These are phyloP conservation scores for Pleuronectes platessa DNA, from an alignment of 2,113 vertebrate species.

Conservation along the genomic window DNA sequence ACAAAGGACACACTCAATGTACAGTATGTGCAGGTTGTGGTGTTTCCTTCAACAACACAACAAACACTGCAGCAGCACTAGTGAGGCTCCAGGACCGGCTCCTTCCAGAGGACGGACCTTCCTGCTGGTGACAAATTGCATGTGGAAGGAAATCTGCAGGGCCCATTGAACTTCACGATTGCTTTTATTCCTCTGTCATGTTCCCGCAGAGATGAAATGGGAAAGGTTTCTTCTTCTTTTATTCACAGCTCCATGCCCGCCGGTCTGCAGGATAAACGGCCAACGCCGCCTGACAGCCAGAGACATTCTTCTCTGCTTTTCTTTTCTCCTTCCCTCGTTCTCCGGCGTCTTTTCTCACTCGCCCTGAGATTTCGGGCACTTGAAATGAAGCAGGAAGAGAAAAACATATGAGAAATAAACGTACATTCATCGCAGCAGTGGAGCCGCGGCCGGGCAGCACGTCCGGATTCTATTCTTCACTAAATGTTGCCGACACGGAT, in stretches of 20 bases:
- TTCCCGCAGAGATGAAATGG: slow-evolving; percentile 74
- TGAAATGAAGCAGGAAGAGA: slow-evolving; percentile 40
- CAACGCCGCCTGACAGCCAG: slow-evolving; percentile 52
- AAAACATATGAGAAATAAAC: slow-evolving; percentile 1
- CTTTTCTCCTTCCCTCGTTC: not conserved
- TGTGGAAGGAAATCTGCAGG: slow-evolving; percentile 71
- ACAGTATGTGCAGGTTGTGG: not conserved
- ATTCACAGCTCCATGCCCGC: slow-evolving; percentile 61
- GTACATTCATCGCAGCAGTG: slow-evolving; percentile 36
- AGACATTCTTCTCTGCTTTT: slow-evolving; percentile 41
- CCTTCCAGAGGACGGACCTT: slow-evolving; percentile 44
- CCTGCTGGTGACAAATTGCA: slow-evolving; percentile 73
- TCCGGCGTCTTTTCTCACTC: not conserved
- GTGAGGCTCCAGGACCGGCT: slow-evolving; percentile 34
- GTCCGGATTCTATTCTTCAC: slow-evolving; percentile 32
- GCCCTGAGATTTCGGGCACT: slow-evolving; percentile 47
- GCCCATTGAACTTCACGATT: slow-evolving; percentile 72
- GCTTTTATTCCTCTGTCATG: slow-evolving; percentile 72
- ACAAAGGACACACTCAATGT: not conserved
- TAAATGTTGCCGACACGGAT: slow-evolving; percentile 45
- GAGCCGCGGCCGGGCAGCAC: slow-evolving; percentile 18
- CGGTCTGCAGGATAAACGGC: slow-evolving; percentile 63
- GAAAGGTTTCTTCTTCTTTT: slow-evolving; percentile 52
- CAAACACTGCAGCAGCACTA: not conserved
- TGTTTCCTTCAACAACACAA: slow-evolving; percentile 32